A percentile compares a stretch with the other conserved stretches of the same genome.
Conservation (phyloP, 2,888 invertebrate species). For the Myopa tessellatipennis region DNA sequence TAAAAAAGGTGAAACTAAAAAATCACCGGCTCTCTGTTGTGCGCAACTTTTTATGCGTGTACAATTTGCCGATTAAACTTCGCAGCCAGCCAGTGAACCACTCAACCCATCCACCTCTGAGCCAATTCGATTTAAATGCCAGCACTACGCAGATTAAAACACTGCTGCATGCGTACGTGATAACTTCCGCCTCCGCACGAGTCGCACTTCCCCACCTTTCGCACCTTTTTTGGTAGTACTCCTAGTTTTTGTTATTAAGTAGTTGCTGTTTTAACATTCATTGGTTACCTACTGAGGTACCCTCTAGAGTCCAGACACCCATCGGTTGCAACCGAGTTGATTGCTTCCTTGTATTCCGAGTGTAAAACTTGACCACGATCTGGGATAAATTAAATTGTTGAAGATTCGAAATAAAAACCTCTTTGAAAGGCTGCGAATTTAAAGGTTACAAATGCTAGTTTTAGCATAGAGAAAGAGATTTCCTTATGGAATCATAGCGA, state of each 20-base stretch:
- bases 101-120: slow-evolving; percentile 14
- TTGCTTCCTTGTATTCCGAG: not conserved
- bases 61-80: slow-evolving; percentile 29
- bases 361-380: not conserved
- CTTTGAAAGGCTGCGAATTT: not conserved
- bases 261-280: not conserved
- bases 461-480: not conserved
- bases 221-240: not conserved
- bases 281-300: not conserved
- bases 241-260: not conserved
- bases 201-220: not conserved
- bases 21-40: not conserved
- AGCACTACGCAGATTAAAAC: slow-evolving; percentile 22
- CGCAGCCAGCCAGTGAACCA: not conserved
- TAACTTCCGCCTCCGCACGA: not conserved
- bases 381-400: not conserved
- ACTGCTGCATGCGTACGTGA: slow-evolving; percentile 29
- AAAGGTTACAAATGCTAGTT: not conserved
- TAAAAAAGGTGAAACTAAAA: not conserved
- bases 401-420: not conserved
- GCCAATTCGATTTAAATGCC: slow-evolving; percentile 41
- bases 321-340: not conserved
- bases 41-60: slow-evolving; percentile 12
- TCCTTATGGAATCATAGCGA: not conserved
- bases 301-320: too few species aligned